These are phyloP conservation scores for Amphimallon solstitiale DNA, from an alignment of 2,888 invertebrate species.

Conservation along the genomic window DNA sequence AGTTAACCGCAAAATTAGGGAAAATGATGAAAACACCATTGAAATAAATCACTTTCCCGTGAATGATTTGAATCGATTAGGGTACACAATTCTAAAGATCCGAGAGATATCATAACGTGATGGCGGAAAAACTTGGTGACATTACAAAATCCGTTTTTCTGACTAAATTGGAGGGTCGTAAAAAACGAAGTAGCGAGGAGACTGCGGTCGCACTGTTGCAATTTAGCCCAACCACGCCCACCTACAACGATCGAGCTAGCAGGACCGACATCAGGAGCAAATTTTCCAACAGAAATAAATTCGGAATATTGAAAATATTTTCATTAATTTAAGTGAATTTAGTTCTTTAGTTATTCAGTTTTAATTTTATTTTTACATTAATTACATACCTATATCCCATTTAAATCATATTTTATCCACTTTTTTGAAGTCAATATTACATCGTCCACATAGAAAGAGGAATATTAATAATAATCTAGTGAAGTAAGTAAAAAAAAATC, in stretches of 20 bases:
- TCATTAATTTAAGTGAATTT: too few relatives aligned
- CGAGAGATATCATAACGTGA: slow-evolving; percentile 15
- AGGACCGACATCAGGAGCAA: slow-evolving; percentile 44
- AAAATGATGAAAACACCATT: not conserved
- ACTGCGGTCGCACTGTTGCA: slow-evolving; percentile 60
- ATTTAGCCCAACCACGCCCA: slow-evolving; percentile 59
- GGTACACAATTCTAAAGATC: not conserved
- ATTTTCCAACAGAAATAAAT: not conserved
- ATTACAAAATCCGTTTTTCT: slow-evolving; percentile 54
- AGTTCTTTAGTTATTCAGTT: too few relatives aligned
- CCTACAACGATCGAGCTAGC: slow-evolving; percentile 50
- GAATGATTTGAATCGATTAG: not conserved
- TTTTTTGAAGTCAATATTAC: too few relatives aligned
- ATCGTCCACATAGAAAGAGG: too few relatives aligned
- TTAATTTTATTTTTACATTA: too few relatives aligned
- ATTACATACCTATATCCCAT: too few relatives aligned
- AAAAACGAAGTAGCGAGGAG: slow-evolving; percentile 58
- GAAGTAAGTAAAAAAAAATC: too few relatives aligned
- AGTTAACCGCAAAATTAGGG: too few relatives aligned
- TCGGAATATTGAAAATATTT: not conserved
- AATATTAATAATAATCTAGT: too few relatives aligned
- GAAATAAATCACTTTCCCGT: not conserved
- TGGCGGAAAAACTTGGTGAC: slow-evolving; percentile 25
- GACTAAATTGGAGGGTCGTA: slow-evolving; percentile 62
- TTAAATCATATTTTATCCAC: too few relatives aligned